Evolutionary conservation across 2,797 vertebrate genomes (phyloP), one percentile per base, ranked within the genome.

Genomic region (Xiphophorus birchmanni): DNA sequence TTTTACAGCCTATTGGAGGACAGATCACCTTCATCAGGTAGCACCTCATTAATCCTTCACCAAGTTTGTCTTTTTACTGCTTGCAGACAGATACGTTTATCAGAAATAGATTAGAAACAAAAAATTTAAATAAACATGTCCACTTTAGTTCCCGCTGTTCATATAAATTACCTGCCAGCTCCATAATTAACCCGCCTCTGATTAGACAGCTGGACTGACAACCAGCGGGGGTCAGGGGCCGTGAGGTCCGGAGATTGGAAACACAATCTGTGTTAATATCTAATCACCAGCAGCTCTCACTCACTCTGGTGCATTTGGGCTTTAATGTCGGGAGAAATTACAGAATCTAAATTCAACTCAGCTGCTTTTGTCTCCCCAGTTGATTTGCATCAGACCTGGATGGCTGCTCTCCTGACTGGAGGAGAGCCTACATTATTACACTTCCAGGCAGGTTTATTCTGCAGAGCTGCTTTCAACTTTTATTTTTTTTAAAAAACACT

Each of bases 281-380:
- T 83, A 54, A 84, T 85, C 76, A 76, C 0, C 35, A 47, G 18
- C 45, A 56, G 77, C 80, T 12, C 72, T 50, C 23, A 0, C 40
- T 35, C 9, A 42, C 21, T 3, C 37, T 2, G 63, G 0, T 81
- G 82, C 75, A 79, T 85, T 88, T 12, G 63, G 81, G 54, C 13
- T 37, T 69, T 47, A 63, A 77, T 17, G 72, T 44, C 18, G 42
- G 63, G 87, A 87, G 84, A 89, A 91, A 89, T 81, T 26, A 78
- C 29, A 54, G 0, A 26, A 91, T 89, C 82, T 73, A 82, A 77
- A 89, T 88, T 84, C 83, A 85, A 82, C 87, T 84, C 80, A 76
- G 88, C 77, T 11, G 77, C 77, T 58, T 32, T 32, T 35, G 42
- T 35, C 44, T 80, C 56, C 56, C 50, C 76, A 40, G 81, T 35